Base-by-base conservation (phyloP, 2,113 vertebrate species). In the Chionodraco myersi region DNA sequence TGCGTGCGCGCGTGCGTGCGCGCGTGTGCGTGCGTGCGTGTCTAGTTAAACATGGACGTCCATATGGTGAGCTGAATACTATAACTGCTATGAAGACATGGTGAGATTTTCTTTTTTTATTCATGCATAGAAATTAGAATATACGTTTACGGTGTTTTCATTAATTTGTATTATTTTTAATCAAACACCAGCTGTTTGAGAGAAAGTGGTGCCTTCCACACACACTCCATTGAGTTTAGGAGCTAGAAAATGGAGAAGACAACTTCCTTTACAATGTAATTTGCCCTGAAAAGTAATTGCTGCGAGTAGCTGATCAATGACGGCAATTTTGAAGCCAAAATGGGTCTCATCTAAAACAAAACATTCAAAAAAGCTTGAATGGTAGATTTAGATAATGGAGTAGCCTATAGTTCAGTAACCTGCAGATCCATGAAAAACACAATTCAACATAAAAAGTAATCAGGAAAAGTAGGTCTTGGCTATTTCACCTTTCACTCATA, bases 31-130 rank as follows among this genome's bases (percentile, higher is more conserved):
- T 30, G 21, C 10, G 5, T 30, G 34, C 21, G 21, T 26, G 14
- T 70, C 57, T 53, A 18, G 41, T 61, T 80, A 30, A 76, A 87
- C 52, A 52, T 75, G 59, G 30, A 44, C 30, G n/a, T 59, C 52
- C 69, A 83, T 66, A 66, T 69, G 72, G 21, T 54, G 53, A 83
- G 51, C 13, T 75, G 30, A 83, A 76, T 62, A 34, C 72, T 18
- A 60, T 70, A 48, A 73, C 16, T 62, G 41, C n/a, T 45, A 3
- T 64, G 21, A n/a, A 66, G 53, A 70, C 51, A 44, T 60, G 11
- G 16, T 10, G 8, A 41, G 14, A 41, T 45, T 34, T 9, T 4
- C 0, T 53, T 52, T 73, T 34, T 47, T 18, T 48, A 51, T 74
- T 64, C 11, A 34, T 51, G 16, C 53, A 64, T 44, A 47, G 61